phyloP scores from a whole-genome alignment of 2,113 vertebrate species.

The Apodemus speciosus region DNA sequence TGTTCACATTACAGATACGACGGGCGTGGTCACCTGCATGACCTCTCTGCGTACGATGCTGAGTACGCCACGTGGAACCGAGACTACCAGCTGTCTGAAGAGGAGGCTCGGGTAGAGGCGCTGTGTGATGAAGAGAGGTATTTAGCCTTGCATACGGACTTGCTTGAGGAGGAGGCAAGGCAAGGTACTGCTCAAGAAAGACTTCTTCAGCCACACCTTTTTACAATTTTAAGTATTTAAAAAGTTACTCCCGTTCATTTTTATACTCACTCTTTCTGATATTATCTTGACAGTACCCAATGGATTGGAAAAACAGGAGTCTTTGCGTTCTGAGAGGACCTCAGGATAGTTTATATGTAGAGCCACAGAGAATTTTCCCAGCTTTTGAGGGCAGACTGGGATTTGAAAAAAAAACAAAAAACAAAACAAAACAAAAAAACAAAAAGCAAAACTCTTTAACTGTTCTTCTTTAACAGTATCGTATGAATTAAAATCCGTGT shows the following conservation, averaged over 20 bases:
- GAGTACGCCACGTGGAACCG: conserved; percentile 97
- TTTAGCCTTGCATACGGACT: conserved; percentile 99
- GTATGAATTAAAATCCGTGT: conserved; percentile 76
- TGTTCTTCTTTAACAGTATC: conserved; percentile 84
- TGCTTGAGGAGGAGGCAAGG: conserved; percentile 98
- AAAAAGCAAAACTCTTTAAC: conserved; percentile 79
- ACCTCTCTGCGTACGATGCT: conserved; percentile 99
- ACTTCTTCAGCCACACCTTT: conserved; percentile 84
- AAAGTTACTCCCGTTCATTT: conserved; percentile 87
- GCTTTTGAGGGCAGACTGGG: conserved; percentile 88
- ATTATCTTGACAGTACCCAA: conserved; percentile 92
- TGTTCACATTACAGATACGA: conserved; percentile 96
- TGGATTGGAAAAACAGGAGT: conserved; percentile 90
- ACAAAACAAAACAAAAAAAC: conserved; percentile 68
- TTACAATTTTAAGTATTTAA: conserved; percentile 80
- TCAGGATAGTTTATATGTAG: conserved; percentile 91
- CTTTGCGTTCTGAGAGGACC: conserved; percentile 91
- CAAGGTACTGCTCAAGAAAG: conserved; percentile 93
- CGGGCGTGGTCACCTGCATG: conserved; percentile 99
- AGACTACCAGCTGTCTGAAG: conserved; percentile 96
- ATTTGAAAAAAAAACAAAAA: conserved; percentile 79
- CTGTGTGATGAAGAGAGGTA: conserved; percentile 99
- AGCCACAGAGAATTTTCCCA: conserved; percentile 87
- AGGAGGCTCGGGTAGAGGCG: conserved; percentile 97
- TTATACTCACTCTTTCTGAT: conserved; percentile 93